These are phyloP conservation scores for Chelon auratus DNA, from an alignment of 2,797 vertebrate species.

Conservation along the genomic window DNA sequence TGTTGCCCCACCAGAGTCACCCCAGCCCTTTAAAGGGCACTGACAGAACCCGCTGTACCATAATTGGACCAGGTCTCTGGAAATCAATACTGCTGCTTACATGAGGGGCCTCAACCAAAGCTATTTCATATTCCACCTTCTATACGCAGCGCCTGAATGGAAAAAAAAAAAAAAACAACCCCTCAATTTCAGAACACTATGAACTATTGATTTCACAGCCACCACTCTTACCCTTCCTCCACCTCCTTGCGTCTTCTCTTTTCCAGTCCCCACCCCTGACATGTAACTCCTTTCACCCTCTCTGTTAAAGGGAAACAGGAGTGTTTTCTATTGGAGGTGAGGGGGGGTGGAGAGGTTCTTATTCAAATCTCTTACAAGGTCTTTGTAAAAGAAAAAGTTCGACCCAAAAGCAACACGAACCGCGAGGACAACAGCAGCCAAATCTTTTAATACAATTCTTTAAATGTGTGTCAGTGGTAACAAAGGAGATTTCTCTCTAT, in stretches of 20 bases:
- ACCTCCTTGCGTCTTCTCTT: slow-evolving; percentile 43
- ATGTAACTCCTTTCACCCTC: slow-evolving; percentile 24
- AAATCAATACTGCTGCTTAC: slow-evolving; percentile 79
- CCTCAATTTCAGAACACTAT: slow-evolving; percentile 85
- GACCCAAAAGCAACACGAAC: neutral
- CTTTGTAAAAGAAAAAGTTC: slow-evolving; percentile 15
- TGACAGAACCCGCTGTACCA: slow-evolving; percentile 48
- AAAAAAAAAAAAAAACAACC: slow-evolving; percentile 50
- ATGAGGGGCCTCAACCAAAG: slow-evolving; percentile 69
- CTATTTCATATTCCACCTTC: slow-evolving; percentile 80
- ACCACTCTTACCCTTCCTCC: slow-evolving; percentile 43
- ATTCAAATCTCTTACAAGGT: slow-evolving; percentile 16
- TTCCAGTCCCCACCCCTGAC: slow-evolving; percentile 41
- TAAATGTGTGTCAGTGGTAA: no score
- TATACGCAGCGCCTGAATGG: slow-evolving; percentile 59
- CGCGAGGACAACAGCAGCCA: no score
- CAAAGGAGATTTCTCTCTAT: neutral
- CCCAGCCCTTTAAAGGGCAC: slow-evolving; percentile 68
- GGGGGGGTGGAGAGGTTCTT: neutral
- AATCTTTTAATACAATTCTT: no score
- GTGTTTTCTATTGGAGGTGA: slow-evolving; percentile 15
- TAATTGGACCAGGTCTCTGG: slow-evolving; percentile 74
- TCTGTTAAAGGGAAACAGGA: slow-evolving; percentile 21
- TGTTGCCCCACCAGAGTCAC: slow-evolving; percentile 35
- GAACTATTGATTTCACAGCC: slow-evolving; percentile 85